Percentiles rank a stretch among this genome's conserved stretches.
These are phyloP conservation scores for Ormyrus labotus DNA, from an alignment of 2,888 invertebrate genomes.

Conservation along the genomic window DNA sequence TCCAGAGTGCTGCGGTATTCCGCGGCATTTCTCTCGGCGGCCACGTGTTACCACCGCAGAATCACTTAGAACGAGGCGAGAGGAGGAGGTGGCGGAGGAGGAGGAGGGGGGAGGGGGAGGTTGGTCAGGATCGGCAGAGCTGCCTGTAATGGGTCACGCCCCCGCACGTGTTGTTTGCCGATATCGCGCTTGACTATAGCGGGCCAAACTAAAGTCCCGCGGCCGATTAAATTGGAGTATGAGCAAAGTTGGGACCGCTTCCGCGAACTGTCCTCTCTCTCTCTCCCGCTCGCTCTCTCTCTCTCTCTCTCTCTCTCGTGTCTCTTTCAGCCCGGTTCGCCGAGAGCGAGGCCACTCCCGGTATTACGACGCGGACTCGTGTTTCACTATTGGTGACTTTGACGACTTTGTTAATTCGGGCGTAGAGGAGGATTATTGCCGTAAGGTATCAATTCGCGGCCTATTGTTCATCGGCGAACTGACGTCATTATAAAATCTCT, in stretches of 20 bases:
- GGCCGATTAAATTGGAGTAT: constrained; percentile 49
- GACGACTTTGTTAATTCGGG: too few relatives aligned
- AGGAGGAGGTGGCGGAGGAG: neutral
- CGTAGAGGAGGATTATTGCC: too few relatives aligned
- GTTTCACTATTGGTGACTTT: too few relatives aligned
- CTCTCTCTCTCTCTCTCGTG: too few relatives aligned
- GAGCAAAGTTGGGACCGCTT: constrained; percentile 37
- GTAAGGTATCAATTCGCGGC: too few relatives aligned
- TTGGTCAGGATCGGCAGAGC: constrained; percentile 3
- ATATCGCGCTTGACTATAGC: constrained; percentile 19
- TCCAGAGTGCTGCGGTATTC: neutral
- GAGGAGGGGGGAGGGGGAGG: neutral
- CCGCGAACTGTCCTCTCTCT: neutral
- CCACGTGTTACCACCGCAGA: constrained; percentile 6
- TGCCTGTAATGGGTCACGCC: constrained; percentile 41
- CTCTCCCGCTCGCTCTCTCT: neutral
- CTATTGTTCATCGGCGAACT: too few relatives aligned
- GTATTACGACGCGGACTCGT: too few relatives aligned
- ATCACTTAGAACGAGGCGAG: constrained; percentile 22
- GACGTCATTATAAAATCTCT: too few relatives aligned
- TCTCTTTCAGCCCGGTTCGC: too few relatives aligned
- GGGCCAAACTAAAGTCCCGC: neutral
- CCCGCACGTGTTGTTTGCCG: constrained; percentile 52
- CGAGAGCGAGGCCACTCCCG: too few relatives aligned
- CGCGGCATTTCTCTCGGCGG: constrained; percentile 5